Base-by-base conservation (phyloP, 2,113 vertebrate species). In the Urocynchramus pylzowi region DNA sequence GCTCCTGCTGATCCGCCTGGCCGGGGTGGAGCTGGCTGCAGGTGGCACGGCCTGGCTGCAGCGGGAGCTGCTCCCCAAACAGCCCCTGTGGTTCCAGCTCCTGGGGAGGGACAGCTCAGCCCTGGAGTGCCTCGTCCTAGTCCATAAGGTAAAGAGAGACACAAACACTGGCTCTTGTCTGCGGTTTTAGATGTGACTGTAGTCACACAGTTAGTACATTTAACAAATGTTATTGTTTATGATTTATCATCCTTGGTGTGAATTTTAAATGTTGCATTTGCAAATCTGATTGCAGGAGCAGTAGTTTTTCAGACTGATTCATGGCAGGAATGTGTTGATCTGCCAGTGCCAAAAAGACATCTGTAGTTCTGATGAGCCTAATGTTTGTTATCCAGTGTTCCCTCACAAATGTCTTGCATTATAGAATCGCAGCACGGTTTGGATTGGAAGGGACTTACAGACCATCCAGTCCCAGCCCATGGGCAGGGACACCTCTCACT, bases 1-100 rank as follows among this genome's bases (percentile, higher is more conserved):
- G 19, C 82, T 97, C 9, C 94, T 99, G 94, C 88, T 98, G 95
- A 91, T 99, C 65, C 97, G 96, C 57, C 97, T 99, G 88, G 99
- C 99, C 2, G 99, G 99, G 27, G 98, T 99, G 93, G 98, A 99
- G 89, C 67, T 99, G 96, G 99, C 98, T 10, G 97, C 98, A 1
- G 90, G 97, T 0, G 98, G 98, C 56, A 71, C 60, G 11, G 33
- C 59, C 18, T 99, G 99, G 99, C 96, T 99, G 52, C 95, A 97
- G 87, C 74, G 86, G 17, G 98, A 98, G 81, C 76, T 99, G 61
- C 96, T 90, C 60, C 98, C 98, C 49, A 76, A 94, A 5, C 98
- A 99, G 71, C 93, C 60, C 3, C 89, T 99, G 7, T 99, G 99
- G 99, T 98, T 99, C 70, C 99, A 99, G 41, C 98, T 99, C 49